A percentile compares a stretch with the other conserved stretches of the same genome.
phyloP scores from a whole-genome alignment of 1,140 invertebrate species.

The Sitobion miscanthi region DNA sequence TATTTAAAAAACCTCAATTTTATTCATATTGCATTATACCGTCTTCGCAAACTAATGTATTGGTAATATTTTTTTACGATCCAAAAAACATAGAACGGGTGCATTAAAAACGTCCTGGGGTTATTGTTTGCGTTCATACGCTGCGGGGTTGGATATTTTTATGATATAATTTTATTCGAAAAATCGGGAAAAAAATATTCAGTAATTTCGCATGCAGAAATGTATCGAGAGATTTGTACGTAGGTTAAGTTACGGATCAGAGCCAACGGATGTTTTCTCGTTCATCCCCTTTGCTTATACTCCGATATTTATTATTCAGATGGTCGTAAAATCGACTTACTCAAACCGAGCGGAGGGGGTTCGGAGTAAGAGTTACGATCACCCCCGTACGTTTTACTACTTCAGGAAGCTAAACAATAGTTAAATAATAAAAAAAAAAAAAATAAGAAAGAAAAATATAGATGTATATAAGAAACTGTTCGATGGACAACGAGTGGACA shows the following conservation, averaged over 20 bases:
- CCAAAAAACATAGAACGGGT: background rate
- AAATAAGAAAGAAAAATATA: background rate
- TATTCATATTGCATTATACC: background rate
- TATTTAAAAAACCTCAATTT: background rate
- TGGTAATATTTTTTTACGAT: background rate
- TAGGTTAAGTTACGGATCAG: conserved; percentile 52
- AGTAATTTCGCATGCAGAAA: conserved; percentile 28
- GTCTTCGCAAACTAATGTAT: background rate
- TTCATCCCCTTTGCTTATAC: conserved; percentile 1
- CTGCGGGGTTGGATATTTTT: background rate
- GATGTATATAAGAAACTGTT: conserved; percentile 35
- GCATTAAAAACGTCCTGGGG: background rate
- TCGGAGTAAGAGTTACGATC: conserved; percentile 53
- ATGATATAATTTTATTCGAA: conserved; percentile 42
- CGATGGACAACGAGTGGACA: conserved; percentile 51
- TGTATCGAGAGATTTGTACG: conserved; percentile 47
- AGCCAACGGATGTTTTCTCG: conserved; percentile 51
- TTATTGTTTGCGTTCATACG: background rate
- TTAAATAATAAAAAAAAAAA: conserved; percentile 48
- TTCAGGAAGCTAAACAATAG: conserved; percentile 53
- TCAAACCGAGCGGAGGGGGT: background rate
- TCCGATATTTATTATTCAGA: conserved; percentile 56
- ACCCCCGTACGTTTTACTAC: conserved; percentile 42
- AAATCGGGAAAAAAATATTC: conserved; percentile 18
- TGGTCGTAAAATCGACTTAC: conserved; percentile 45